Conservation (phyloP, 2,113 vertebrate genomes). For the Vireo altiloquus region DNA sequence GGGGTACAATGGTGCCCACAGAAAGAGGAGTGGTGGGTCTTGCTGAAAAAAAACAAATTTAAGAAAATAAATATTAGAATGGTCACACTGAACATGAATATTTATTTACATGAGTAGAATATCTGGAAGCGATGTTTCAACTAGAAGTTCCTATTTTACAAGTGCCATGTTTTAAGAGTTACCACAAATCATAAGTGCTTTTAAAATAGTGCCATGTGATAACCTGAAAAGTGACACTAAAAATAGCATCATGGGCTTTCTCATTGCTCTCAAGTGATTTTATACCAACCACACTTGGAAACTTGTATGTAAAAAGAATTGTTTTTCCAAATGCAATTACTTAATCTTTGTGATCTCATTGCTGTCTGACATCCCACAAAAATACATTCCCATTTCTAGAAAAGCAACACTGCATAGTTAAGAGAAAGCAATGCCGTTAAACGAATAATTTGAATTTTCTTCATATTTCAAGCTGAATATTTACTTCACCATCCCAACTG, state of each 20-base stretch:
- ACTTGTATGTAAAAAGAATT: neutral
- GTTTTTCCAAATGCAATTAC: neutral
- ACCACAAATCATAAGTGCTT: neutral
- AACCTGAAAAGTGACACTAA: neutral
- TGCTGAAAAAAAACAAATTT: slow-evolving; percentile 75
- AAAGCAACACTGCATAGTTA: neutral
- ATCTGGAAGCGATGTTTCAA: neutral
- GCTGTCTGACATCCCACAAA: neutral
- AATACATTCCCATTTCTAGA: neutral
- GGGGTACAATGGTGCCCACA: slow-evolving; percentile 86
- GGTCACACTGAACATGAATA: neutral
- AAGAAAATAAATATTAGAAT: slow-evolving; percentile 33
- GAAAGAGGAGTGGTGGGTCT: slow-evolving; percentile 88
- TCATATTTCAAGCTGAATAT: neutral
- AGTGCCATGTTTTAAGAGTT: neutral
- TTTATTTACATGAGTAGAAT: neutral
- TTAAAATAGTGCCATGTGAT: neutral
- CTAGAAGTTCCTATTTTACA: neutral
- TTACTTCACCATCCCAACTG: neutral
- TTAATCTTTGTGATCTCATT: neutral
- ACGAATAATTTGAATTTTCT: neutral
- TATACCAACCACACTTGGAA: neutral
- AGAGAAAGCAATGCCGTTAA: neutral
- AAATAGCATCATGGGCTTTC: neutral
- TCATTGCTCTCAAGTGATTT: neutral